Evolutionary conservation across 2,113 vertebrate genomes (phyloP).

Genomic region (Ciconia maguari): DNA sequence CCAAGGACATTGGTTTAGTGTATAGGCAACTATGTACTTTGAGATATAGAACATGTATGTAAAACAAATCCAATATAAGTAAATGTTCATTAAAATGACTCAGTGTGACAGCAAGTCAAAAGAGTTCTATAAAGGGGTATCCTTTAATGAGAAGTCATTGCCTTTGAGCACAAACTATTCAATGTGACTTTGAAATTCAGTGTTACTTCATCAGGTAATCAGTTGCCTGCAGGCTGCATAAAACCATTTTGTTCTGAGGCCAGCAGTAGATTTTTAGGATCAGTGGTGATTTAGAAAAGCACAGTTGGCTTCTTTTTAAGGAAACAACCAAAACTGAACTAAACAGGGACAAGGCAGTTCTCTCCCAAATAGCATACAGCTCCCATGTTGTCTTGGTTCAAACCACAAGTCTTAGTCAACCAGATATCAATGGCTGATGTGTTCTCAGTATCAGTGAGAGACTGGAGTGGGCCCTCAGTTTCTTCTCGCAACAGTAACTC

Average conservation of each 20-base stretch:
- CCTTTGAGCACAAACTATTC: neutral
- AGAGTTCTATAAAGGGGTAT: neutral
- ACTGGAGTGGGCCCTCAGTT: neutral
- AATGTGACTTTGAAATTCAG: neutral
- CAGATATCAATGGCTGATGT: neutral
- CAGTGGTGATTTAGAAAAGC: neutral
- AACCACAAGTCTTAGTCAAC: neutral
- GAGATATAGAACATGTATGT: neutral
- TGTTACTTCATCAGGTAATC: neutral
- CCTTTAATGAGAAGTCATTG: neutral
- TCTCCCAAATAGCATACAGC: neutral
- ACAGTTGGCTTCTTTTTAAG: neutral
- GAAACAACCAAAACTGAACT: neutral
- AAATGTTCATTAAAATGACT: neutral
- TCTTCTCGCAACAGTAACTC: neutral
- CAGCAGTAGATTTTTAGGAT: neutral
- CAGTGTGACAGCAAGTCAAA: neutral
- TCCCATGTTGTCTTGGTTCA: neutral
- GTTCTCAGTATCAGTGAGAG: neutral
- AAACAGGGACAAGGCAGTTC: neutral
- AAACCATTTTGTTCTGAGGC: neutral
- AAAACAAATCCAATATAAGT: neutral
- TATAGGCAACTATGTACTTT: neutral
- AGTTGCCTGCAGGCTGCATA: neutral
- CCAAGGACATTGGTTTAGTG: neutral